Evolutionary conservation across 2,113 vertebrate genomes (phyloP).

Genomic region (Crotalus viridis): DNA sequence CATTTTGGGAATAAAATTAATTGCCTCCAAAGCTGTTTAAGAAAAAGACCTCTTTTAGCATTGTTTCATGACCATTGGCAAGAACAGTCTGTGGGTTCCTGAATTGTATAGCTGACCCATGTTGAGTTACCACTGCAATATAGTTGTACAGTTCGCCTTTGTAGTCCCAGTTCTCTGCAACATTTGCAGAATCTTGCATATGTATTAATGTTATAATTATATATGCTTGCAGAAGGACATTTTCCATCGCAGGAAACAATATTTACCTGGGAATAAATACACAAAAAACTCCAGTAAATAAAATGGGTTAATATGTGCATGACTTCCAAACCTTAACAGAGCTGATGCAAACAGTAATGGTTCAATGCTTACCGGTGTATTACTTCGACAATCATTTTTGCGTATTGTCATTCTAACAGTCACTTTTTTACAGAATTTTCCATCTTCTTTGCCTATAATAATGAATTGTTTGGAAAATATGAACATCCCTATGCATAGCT

Average conservation of each 20-base stretch:
- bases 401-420: conserved; percentile 98
- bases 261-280: conserved; percentile 82
- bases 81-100: conserved; percentile 96
- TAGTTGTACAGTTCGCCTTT: conserved; percentile 87
- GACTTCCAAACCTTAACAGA: neutral
- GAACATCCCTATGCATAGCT: neutral
- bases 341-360: neutral
- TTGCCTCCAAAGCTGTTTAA: neutral
- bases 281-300: neutral
- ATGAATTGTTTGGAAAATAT: conserved; percentile 42
- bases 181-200: conserved; percentile 98
- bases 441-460: conserved; percentile 91
- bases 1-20: conserved; percentile 1
- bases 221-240: conserved; percentile 96
- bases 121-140: conserved; percentile 91
- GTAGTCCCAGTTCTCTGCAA: conserved; percentile 91
- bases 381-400: conserved; percentile 96
- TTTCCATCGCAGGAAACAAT: conserved; percentile 96
- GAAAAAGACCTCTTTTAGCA: neutral
- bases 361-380: conserved; percentile 79
- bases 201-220: conserved; percentile 98
- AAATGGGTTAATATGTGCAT: neutral
- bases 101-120: conserved; percentile 93
- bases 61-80: conserved; percentile 91
- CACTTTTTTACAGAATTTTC: conserved; percentile 97